Conservation (phyloP, 2,888 invertebrate species). For the Cerceris ruficornis region DNA sequence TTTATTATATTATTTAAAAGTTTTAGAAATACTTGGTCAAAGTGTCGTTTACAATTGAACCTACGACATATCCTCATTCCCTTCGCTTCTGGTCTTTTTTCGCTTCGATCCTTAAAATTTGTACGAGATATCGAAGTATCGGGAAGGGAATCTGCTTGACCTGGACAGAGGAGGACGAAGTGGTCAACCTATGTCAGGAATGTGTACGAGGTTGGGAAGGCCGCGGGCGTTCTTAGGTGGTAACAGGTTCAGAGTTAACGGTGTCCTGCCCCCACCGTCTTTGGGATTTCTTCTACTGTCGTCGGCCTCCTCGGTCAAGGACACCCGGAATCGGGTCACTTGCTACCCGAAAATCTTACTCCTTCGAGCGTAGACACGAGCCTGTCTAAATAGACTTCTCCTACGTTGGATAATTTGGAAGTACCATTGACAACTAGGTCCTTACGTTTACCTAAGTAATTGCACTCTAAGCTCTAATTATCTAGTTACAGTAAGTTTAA, state of each 20-base stretch:
- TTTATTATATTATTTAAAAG: too few species aligned
- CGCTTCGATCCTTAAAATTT: background rate
- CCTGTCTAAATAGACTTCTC: background rate
- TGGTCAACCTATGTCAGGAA: slow-evolving; percentile 47
- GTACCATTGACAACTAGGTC: too few species aligned
- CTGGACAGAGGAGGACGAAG: slow-evolving; percentile 28
- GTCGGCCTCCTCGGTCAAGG: slow-evolving; percentile 78
- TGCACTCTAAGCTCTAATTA: too few species aligned
- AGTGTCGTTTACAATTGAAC: background rate
- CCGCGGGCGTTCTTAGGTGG: slow-evolving; percentile 67
- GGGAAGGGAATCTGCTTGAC: slow-evolving; percentile 22
- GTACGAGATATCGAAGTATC: background rate
- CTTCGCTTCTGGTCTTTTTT: background rate
- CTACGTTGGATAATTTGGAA: too few species aligned
- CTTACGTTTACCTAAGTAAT: too few species aligned
- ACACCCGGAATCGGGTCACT: slow-evolving; percentile 77
- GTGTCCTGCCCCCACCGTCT: slow-evolving; percentile 67
- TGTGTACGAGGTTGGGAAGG: slow-evolving; percentile 62
- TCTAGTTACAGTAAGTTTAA: too few species aligned
- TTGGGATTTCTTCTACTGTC: slow-evolving; percentile 63
- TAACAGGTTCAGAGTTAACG: slow-evolving; percentile 76
- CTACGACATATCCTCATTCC: background rate
- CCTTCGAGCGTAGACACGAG: background rate
- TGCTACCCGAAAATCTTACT: slow-evolving; percentile 58
- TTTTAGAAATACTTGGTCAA: too few species aligned